Conservation (phyloP, 1,140 invertebrate genomes). For the Leptopilina clavipes region DNA sequence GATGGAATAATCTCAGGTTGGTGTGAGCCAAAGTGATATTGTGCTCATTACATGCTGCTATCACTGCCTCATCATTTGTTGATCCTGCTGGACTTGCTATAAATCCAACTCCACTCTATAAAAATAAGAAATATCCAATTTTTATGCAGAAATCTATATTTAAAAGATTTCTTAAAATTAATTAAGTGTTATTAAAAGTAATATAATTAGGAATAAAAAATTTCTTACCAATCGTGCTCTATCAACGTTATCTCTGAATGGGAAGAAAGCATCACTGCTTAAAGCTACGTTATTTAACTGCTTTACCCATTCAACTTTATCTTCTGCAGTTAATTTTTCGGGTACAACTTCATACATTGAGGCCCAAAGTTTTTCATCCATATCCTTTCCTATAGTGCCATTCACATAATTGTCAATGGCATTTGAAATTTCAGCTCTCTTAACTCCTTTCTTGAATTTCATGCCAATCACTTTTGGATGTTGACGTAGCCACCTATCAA, state of each 20-base stretch:
- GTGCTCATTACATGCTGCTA: constrained; percentile 94
- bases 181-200: neutral
- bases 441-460: constrained; percentile 92
- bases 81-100: constrained; percentile 96
- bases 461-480: constrained; percentile 91
- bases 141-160: neutral
- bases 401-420: constrained; percentile 97
- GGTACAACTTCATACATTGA: constrained; percentile 85
- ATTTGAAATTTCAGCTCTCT: constrained; percentile 95
- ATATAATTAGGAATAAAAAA: constrained; percentile 32
- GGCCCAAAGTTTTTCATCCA: constrained; percentile 81
- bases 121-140: constrained; percentile 28
- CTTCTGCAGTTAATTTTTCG: constrained; percentile 79
- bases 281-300: constrained; percentile 90
- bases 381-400: constrained; percentile 87
- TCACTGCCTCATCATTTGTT: constrained; percentile 93
- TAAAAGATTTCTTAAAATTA: neutral
- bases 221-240: constrained; percentile 87
- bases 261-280: constrained; percentile 99
- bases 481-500: constrained; percentile 89
- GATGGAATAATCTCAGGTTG: constrained; percentile 96
- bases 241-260: constrained; percentile 98
- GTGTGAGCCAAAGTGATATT: constrained; percentile 92
- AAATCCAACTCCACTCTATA: constrained; percentile 94
- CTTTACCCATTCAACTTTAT: constrained; percentile 87